These are phyloP conservation scores for crab-eating macaque (Macaca fascicularis) DNA, from an alignment of 2,113 vertebrate species.

Conservation along the genomic window DNA sequence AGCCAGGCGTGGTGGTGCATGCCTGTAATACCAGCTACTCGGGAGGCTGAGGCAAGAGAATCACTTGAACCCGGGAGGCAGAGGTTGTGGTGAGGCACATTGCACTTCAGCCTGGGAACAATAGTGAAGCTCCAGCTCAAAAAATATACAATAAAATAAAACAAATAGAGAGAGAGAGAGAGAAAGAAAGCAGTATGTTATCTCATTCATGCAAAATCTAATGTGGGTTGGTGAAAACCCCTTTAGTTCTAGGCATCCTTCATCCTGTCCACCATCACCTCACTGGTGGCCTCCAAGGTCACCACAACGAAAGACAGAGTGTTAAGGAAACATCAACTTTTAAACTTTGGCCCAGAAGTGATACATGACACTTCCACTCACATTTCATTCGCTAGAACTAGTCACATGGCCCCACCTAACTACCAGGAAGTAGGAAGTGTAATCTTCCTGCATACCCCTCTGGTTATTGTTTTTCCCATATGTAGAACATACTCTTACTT, in stretches of 20 bases:
- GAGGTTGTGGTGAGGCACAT: too few relatives aligned
- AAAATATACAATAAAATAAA: too few relatives aligned
- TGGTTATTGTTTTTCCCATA: not conserved
- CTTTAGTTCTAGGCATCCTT: not conserved
- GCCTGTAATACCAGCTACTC: too few relatives aligned
- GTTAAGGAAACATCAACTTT: not conserved
- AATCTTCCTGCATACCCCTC: accelerated
- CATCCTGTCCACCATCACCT: not conserved
- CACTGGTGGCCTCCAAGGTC: not conserved
- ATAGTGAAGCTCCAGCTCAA: too few relatives aligned
- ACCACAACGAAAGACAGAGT: not conserved
- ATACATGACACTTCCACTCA: not conserved
- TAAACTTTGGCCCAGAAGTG: not conserved
- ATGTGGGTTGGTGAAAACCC: not conserved
- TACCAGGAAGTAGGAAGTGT: not conserved
- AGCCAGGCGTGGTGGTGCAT: too few relatives aligned
- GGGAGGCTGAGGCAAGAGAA: too few relatives aligned
- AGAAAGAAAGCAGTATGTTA: too few relatives aligned
- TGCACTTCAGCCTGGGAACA: too few relatives aligned
- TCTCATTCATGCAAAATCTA: not conserved
- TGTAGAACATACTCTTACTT: not conserved
- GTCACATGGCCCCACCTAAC: not conserved
- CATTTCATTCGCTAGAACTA: not conserved
- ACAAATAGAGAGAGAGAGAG: too few relatives aligned
- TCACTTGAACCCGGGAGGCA: too few relatives aligned